Evolutionary conservation across 2,797 vertebrate genomes (phyloP), one percentile per base, ranked within the genome.

Genomic region (Epinephelus coioides): DNA sequence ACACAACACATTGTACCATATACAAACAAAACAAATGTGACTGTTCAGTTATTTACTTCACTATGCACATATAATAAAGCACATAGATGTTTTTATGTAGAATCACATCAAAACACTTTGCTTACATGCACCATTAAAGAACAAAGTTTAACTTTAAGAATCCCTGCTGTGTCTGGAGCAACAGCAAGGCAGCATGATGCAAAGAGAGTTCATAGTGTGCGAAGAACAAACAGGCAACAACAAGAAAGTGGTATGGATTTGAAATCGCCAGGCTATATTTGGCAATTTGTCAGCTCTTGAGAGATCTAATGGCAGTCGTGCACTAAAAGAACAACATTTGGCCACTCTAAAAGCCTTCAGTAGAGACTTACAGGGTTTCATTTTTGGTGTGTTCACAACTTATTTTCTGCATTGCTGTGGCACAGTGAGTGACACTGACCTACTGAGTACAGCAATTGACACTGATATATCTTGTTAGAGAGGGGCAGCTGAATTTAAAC

Each of bases 11-110:
- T 3, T 56, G 51, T 69, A 69, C 19, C 43, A 30, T 65, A 67
- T 76, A 18, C 46, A 68, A 51, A 77, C 47, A 73, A 67, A 69
- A 62, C 40, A 69, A 65, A 69, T 30, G 30, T 30, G 46, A n/a
- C 46, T 76, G 72, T 54, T 46, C 34, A 72, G 62, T 15, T 61
- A 51, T 49, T 55, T 38, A 34, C 40, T 49, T 21, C 43, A 61
- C 34, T 57, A 15, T 70, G 17, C 21, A 38, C 11, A 34, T 61
- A 0, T 40, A 64, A 43, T 69, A 21, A 51, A 30, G 4, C 15
- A 12, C 12, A 30, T 30, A 30, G 27, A 30, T 18, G 0, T 2
- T 50, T 57, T 60, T 65, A 3, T 51, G 23, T 44, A 44, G 66
- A 60, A 64, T 44, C 44, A 34, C 27, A 69, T 66, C 17, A 40